A percentile compares a stretch with the other conserved stretches of the same genome.
Evolutionary conservation across 2,888 invertebrate genomes (phyloP).

Genomic region (Podotricha telesiphe): DNA sequence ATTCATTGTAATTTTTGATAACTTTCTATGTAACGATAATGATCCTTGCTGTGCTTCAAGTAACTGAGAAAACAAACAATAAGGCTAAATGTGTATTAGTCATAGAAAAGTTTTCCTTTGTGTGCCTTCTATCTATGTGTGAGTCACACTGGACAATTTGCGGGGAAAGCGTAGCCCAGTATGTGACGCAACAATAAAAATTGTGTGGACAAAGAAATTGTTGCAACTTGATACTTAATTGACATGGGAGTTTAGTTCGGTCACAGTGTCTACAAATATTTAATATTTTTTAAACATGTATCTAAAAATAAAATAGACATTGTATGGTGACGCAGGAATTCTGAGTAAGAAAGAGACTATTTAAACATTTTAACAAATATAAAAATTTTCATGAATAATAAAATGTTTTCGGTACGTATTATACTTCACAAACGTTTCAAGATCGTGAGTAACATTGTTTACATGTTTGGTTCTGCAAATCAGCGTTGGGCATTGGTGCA

Average conservation of each 20-base stretch:
- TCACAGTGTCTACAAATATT: slow-evolving; percentile 57
- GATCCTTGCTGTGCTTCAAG: slow-evolving; percentile 23
- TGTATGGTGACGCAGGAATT: not conserved
- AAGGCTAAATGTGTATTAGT: slow-evolving; percentile 54
- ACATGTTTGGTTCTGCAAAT: slow-evolving; percentile 76
- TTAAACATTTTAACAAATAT: not conserved
- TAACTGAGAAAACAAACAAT: slow-evolving; percentile 43
- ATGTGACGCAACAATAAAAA: slow-evolving; percentile 79
- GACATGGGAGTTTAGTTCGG: slow-evolving; percentile 65
- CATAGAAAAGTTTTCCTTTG: slow-evolving; percentile 63
- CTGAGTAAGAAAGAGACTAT: too few relatives aligned
- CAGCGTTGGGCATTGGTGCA: slow-evolving; percentile 69
- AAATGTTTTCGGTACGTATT: slow-evolving; percentile 18
- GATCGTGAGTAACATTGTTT: slow-evolving; percentile 66
- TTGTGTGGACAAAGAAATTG: slow-evolving; percentile 79
- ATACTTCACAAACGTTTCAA: slow-evolving; percentile 30
- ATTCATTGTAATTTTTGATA: slow-evolving; percentile 32
- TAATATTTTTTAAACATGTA: slow-evolving; percentile 31
- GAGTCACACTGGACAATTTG: slow-evolving; percentile 70
- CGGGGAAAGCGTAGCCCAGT: slow-evolving; percentile 75
- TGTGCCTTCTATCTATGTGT: slow-evolving; percentile 55
- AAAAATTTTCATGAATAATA: not conserved
- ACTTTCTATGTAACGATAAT: slow-evolving; percentile 51
- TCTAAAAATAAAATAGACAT: not conserved
- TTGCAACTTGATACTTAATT: slow-evolving; percentile 57